Percentiles rank a stretch among this genome's conserved stretches.
Conservation (phyloP, 2,888 invertebrate species). For the Drosophila quasianomalipes region DNA sequence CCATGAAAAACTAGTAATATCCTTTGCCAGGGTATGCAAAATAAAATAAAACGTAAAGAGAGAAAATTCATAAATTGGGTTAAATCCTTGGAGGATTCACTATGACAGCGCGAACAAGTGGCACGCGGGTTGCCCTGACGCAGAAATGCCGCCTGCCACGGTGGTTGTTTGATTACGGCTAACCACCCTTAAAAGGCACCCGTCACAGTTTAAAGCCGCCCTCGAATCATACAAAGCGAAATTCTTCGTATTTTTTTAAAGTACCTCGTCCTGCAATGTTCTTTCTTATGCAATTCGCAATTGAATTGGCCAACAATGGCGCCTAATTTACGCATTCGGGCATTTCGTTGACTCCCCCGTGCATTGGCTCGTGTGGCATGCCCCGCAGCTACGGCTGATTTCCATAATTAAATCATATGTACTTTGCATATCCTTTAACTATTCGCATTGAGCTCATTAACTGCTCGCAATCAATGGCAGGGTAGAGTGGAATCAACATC, state of each 20-base stretch:
- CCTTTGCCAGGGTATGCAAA: background rate
- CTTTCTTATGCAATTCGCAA: conserved; percentile 37
- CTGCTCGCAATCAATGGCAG: conserved; percentile 61
- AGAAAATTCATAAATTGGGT: conserved; percentile 81
- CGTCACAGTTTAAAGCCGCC: conserved; percentile 50
- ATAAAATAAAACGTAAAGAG: conserved; percentile 23
- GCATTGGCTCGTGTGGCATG: conserved; percentile 51
- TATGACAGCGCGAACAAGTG: conserved; percentile 82
- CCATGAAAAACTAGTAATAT: background rate
- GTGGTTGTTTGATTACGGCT: conserved; percentile 54
- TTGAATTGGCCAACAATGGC: conserved; percentile 72
- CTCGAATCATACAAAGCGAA: conserved; percentile 3
- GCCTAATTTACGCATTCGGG: conserved; percentile 69
- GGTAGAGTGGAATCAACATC: conserved; percentile 41
- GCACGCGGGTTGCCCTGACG: conserved; percentile 59
- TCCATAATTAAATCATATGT: conserved; percentile 78
- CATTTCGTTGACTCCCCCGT: conserved; percentile 60
- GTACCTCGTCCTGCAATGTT: conserved; percentile 12
- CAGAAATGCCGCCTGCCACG: conserved; percentile 55
- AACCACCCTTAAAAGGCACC: conserved; percentile 46
- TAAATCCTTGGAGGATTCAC: conserved; percentile 82
- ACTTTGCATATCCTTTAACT: conserved; percentile 72
- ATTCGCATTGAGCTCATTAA: conserved; percentile 74
- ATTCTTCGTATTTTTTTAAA: conserved; percentile 19
- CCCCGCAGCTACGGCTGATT: conserved; percentile 42